Conservation (phyloP, 2,888 invertebrate genomes). For the Onchidella celtica region DNA sequence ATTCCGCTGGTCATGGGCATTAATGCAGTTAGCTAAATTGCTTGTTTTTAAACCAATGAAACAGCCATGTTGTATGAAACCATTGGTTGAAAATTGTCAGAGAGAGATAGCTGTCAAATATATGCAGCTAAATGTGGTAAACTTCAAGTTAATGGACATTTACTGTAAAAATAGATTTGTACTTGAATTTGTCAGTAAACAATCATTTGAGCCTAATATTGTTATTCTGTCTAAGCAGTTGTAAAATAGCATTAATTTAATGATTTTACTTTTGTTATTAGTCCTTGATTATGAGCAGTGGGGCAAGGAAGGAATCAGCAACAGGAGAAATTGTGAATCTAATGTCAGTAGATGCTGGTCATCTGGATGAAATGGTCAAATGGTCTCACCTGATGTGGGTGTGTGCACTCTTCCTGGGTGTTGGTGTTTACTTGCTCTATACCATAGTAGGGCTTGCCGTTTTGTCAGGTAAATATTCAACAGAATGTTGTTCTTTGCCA, state of each 20-base stretch:
- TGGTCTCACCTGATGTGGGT: conserved; percentile 73
- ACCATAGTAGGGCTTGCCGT: conserved; percentile 82
- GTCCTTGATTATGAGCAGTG: conserved; percentile 77
- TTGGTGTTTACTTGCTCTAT: conserved; percentile 86
- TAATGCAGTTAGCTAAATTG: too few species aligned
- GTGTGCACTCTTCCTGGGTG: conserved; percentile 89
- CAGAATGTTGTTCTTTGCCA: conserved; percentile 58
- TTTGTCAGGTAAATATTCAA: conserved; percentile 78
- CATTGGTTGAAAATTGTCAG: too few species aligned
- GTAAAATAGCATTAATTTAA: too few species aligned
- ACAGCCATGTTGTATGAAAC: too few species aligned
- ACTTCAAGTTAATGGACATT: too few species aligned
- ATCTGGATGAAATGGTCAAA: conserved; percentile 68
- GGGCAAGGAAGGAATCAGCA: conserved; percentile 73
- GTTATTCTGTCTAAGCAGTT: too few species aligned
- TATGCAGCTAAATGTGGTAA: too few species aligned
- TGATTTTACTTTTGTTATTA: conserved; percentile 46
- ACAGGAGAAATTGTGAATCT: conserved; percentile 79
- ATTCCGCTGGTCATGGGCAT: too few species aligned
- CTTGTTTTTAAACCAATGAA: too few species aligned
- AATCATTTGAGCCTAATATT: too few species aligned
- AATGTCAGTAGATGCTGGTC: conserved; percentile 79
- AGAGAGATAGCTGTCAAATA: too few species aligned
- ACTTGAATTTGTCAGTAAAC: neutral
- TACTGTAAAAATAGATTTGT: too few species aligned